Evolutionary conservation across 2,113 vertebrate genomes (phyloP).

Genomic region (Pseudonaja textilis): DNA sequence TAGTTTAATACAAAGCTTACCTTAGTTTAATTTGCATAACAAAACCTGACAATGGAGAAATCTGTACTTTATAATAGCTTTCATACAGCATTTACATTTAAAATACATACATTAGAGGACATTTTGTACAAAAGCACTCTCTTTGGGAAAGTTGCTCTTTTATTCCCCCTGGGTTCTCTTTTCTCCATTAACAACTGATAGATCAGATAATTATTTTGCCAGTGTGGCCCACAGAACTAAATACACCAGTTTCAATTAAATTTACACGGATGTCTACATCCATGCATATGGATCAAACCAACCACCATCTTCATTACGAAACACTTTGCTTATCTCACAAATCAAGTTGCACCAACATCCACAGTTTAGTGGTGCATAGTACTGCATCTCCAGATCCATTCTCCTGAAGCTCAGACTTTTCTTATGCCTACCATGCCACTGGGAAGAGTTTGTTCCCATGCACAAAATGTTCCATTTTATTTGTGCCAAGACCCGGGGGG

Average conservation of each 20-base stretch:
- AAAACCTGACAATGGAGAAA: not conserved
- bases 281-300: not conserved
- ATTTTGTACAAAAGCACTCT: not conserved
- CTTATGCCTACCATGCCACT: not conserved
- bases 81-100: not conserved
- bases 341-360: not conserved
- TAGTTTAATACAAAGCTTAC: not conserved
- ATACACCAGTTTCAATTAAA: not conserved
- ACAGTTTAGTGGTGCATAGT: not conserved
- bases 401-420: not conserved
- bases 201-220: not conserved
- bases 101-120: not conserved
- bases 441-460: conserved; percentile 3
- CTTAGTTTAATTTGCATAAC: not conserved
- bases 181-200: not conserved
- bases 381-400: not conserved
- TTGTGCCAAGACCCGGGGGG: not conserved
- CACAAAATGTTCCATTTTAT: not conserved
- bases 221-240: not conserved
- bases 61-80: not conserved
- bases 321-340: not conserved
- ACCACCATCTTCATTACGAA: not conserved
- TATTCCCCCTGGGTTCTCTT: not conserved
- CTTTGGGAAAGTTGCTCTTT: not conserved
- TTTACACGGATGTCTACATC: not conserved